Evolutionary conservation across 1,140 invertebrate genomes (phyloP).

Genomic region (Dysdera silvatica): DNA sequence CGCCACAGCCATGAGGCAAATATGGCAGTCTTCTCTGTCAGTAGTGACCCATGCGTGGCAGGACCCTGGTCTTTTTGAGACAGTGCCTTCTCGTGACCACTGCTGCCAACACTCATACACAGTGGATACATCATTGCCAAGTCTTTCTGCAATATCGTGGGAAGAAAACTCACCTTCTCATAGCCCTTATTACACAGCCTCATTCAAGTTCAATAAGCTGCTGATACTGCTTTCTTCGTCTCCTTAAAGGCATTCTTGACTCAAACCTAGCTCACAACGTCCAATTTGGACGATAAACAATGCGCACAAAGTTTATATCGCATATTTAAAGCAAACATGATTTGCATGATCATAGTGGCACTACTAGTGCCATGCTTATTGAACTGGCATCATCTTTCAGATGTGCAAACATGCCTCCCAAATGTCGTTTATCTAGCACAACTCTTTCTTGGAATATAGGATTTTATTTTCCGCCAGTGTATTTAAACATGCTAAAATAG

Average conservation of each 20-base stretch:
- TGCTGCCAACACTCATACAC: constrained; percentile 1
- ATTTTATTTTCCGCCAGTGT: too few species aligned
- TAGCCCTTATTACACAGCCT: constrained; percentile 7
- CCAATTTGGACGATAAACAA: neutral
- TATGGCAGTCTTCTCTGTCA: neutral
- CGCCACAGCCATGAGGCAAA: neutral
- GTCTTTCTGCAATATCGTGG: constrained; percentile 1
- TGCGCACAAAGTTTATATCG: neutral
- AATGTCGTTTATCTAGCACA: too few species aligned
- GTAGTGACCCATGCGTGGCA: neutral
- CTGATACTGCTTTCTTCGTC: constrained; percentile 4
- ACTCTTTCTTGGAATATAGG: too few species aligned
- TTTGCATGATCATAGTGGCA: too few species aligned
- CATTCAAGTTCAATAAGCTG: neutral
- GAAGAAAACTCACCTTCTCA: constrained; percentile 2
- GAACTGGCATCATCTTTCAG: too few species aligned
- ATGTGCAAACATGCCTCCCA: too few species aligned
- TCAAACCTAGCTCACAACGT: neutral
- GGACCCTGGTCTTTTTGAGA: neutral
- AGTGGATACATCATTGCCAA: constrained; percentile 9
- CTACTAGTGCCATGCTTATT: too few species aligned
- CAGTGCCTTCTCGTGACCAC: constrained; percentile 1
- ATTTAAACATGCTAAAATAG: too few species aligned
- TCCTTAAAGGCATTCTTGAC: constrained; percentile 9
- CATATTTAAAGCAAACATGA: too few species aligned